A percentile compares a stretch with the other conserved stretches of the same genome.
Evolutionary conservation across 2,797 vertebrate species (phyloP).

Genomic region (Eurystomus glaucurus): DNA sequence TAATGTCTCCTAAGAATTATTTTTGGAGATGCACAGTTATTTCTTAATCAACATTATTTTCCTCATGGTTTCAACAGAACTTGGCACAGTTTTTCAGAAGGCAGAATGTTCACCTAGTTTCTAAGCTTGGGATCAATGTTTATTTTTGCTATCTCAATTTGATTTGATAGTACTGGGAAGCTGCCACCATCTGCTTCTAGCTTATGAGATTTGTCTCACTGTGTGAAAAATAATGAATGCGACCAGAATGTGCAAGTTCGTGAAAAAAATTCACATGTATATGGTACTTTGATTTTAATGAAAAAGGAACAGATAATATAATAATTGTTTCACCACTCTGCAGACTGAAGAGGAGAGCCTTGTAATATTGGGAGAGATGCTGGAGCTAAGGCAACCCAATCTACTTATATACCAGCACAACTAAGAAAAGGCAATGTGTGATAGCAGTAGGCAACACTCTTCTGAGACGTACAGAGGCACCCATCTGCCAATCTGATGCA

Average conservation of each 20-base stretch:
- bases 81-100: constrained; percentile 12
- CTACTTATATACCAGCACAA: background rate
- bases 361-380: background rate
- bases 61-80: background rate
- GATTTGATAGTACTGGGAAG: constrained; percentile 36
- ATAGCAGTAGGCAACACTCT: background rate
- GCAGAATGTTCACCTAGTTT: constrained; percentile 35
- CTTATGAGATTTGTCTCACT: constrained; percentile 34
- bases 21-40: background rate
- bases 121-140: constrained; percentile 13
- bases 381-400: background rate
- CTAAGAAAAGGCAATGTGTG: background rate
- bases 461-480: background rate
- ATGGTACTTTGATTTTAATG: background rate
- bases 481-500: background rate
- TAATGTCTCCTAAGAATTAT: background rate
- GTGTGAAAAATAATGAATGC: constrained; percentile 38
- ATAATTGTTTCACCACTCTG: background rate
- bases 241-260: constrained; percentile 1
- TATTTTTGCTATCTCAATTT: constrained; percentile 66
- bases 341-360: background rate
- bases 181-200: constrained; percentile 60
- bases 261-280: constrained; percentile 6
- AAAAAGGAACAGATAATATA: background rate
- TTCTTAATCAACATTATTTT: constrained; percentile 43